These are phyloP conservation scores for Zeus faber DNA, from an alignment of 2,113 vertebrate genomes.

Conservation along the genomic window DNA sequence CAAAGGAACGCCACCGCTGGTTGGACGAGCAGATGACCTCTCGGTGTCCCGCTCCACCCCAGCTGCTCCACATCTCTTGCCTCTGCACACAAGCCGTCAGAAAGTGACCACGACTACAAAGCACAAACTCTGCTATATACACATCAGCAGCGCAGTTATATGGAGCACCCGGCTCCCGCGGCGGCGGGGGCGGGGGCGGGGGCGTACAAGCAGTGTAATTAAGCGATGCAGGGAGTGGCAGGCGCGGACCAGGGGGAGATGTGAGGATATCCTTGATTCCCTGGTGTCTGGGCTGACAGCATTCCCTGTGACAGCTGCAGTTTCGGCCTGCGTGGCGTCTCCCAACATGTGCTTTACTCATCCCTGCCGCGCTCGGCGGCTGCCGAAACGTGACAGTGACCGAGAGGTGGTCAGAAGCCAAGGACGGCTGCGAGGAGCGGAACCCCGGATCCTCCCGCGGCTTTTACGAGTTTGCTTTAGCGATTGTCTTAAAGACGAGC, in stretches of 20 bases:
- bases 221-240: slow-evolving; percentile 61
- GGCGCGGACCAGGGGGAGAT: slow-evolving; percentile 39
- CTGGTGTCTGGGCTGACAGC: slow-evolving; percentile 68
- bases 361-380: slow-evolving; percentile 40
- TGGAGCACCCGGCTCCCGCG: no score
- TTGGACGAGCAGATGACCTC: no score
- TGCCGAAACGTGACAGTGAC: slow-evolving; percentile 42
- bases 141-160: slow-evolving; percentile 59
- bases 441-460: no score
- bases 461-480: no score
- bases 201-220: no score
- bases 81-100: slow-evolving; percentile 48
- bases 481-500: no score
- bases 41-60: no score
- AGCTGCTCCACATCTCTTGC: no score
- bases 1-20: no score
- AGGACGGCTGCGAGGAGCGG: not conserved
- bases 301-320: slow-evolving; percentile 72
- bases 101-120: slow-evolving; percentile 42
- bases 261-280: slow-evolving; percentile 61
- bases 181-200: no score
- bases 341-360: slow-evolving; percentile 75
- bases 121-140: slow-evolving; percentile 46
- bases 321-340: slow-evolving; percentile 50
- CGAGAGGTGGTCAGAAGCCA: not conserved